Conservation (phyloP, 2,888 invertebrate species). For the Stenchaetothrips biformis region DNA sequence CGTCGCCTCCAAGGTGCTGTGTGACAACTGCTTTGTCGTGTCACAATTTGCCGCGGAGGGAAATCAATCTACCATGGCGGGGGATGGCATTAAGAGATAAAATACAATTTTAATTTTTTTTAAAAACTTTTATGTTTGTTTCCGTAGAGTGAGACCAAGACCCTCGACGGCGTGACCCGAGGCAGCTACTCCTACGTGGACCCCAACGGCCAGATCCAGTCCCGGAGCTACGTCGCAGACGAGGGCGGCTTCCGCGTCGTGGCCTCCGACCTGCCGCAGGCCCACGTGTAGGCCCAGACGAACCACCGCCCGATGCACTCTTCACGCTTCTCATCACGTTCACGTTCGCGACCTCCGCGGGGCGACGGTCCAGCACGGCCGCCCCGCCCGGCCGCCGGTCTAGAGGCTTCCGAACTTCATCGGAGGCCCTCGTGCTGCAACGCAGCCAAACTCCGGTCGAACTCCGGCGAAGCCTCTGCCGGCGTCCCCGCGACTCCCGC, state of each 20-base stretch:
- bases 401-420: constrained; percentile 3
- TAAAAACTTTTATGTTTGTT: constrained; percentile 15
- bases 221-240: constrained; percentile 47
- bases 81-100: background rate
- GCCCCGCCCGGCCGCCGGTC: background rate
- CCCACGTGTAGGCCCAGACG: constrained; percentile 31
- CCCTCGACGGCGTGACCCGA: constrained; percentile 46
- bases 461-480: constrained; percentile 12
- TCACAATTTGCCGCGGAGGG: background rate
- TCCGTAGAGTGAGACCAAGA: constrained; percentile 44
- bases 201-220: constrained; percentile 46
- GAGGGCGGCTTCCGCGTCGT: constrained; percentile 48
- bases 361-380: background rate
- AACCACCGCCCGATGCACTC: background rate
- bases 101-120: background rate
- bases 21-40: background rate
- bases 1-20: background rate
- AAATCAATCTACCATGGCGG: background rate
- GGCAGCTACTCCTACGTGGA: constrained; percentile 49
- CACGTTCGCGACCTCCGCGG: background rate
- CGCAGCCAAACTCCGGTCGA: background rate
- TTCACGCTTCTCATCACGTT: background rate
- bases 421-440: background rate
- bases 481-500: background rate
- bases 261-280: constrained; percentile 48